Evolutionary conservation across 2,797 vertebrate species (phyloP).

Genomic region (Poeciliopsis presidionis): DNA sequence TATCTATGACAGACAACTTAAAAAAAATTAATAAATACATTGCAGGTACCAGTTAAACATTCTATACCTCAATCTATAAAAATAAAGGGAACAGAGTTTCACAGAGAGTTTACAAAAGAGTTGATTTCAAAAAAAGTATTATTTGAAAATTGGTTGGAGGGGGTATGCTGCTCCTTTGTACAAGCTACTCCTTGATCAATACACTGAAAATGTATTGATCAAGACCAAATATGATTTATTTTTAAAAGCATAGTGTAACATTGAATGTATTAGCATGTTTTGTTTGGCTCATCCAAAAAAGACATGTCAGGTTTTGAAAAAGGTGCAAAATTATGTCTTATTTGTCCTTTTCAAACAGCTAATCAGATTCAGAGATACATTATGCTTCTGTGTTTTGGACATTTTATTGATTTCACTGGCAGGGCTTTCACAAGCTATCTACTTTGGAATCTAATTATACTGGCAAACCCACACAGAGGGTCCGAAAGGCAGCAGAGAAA

Average conservation of each 20-base stretch:
- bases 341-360: constrained; percentile 5
- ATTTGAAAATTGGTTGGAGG: background rate
- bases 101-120: background rate
- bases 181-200: too few species aligned
- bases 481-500: constrained; percentile 32
- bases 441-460: constrained; percentile 61
- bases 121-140: background rate
- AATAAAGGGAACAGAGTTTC: background rate
- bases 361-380: constrained; percentile 6
- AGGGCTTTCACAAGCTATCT: constrained; percentile 54
- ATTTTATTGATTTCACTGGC: constrained; percentile 5
- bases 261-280: background rate
- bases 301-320: background rate
- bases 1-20: background rate
- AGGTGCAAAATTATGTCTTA: background rate
- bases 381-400: background rate
- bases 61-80: background rate
- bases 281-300: background rate
- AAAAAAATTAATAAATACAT: background rate
- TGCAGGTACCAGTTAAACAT: background rate
- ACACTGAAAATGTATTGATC: background rate
- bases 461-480: constrained; percentile 41
- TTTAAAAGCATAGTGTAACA: background rate
- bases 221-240: background rate
- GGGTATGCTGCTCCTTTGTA: background rate